Percentiles rank a stretch among this genome's conserved stretches.
These are phyloP conservation scores for Halcyon leucocephala DNA, from an alignment of 2,797 vertebrate genomes.

Conservation along the genomic window DNA sequence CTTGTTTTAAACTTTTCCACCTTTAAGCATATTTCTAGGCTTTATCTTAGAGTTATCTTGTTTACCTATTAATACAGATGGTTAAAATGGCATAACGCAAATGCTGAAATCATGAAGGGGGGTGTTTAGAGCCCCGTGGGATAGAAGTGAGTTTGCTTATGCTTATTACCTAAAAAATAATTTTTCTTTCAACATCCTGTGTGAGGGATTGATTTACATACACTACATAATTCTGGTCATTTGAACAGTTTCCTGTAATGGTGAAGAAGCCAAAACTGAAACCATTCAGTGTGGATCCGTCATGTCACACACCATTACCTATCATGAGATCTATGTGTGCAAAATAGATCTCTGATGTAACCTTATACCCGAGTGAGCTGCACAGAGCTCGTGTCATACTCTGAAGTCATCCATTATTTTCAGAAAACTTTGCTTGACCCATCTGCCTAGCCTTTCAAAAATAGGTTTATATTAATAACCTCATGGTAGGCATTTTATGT, in stretches of 20 bases:
- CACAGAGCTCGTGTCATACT: background rate
- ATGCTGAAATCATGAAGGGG: background rate
- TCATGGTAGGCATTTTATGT: background rate
- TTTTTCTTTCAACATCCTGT: background rate
- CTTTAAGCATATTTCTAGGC: background rate
- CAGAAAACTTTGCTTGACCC: constrained; percentile 19
- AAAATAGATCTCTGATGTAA: constrained; percentile 58
- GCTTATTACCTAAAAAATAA: background rate
- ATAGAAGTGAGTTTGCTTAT: background rate
- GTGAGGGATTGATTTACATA: background rate
- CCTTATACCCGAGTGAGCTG: constrained; percentile 7
- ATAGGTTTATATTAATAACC: constrained; percentile 3
- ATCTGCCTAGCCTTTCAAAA: constrained; percentile 23
- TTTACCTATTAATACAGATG: background rate
- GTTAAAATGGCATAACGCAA: background rate
- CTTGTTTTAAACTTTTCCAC: background rate
- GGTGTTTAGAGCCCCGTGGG: background rate
- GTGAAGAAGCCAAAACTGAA: constrained; percentile 22
- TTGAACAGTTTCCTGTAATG: constrained; percentile 35
- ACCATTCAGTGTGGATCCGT: background rate
- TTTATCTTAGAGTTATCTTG: background rate
- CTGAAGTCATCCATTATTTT: constrained; percentile 72
- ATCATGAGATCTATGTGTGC: constrained; percentile 37
- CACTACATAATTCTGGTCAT: constrained; percentile 32
- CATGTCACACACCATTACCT: constrained; percentile 14